Base-by-base conservation (phyloP, 2,888 invertebrate species). In the Lasius platythorax region DNA sequence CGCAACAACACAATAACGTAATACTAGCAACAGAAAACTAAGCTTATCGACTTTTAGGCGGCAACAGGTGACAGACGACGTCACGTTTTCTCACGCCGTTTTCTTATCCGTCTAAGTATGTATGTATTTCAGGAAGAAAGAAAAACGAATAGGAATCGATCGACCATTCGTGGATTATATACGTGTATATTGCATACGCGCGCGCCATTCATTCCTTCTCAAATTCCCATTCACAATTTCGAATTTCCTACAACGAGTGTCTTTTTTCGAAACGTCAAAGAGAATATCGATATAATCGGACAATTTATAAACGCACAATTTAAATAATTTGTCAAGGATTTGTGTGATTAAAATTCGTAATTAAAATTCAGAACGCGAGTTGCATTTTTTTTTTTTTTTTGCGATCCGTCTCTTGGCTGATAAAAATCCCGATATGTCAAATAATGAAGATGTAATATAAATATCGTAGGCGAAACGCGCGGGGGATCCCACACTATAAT, bases 111-210 rank as follows among this genome's bases (percentile, higher is more conserved):
- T 3, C 3, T 9, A 72, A 40, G 23, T 74, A 61, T 28, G 58
- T 74, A 30, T 28, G 23, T 73, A 58, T 56, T 58, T n/a, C 28
- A 18, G 9, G 43, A 74, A 61, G 18, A 64, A 30, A 63, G 9
- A 6, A 46, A 64, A 46, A 64, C 12, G n/a, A 23, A 75, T 75
- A 33, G 6, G n/a, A 63, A 75, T 46, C 12, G 61, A 61, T 53
- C 33, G 37, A 40, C 12, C 40, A 30, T 12, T 28, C 37, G n/a
- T 3, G 8, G 11, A 43, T 12, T 63, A 63, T 37, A 5, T 23
- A 23, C 23, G 23, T 23, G 23, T 23, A 23, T 12, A 8, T 12
- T 30, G n/a, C 9, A 61, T 43, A 46, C 46, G n/a, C 46, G n/a
- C 30, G 50, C 12, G 53, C n/a, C 12, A 53, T 72, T 23, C 33